Conservation (phyloP, 2,797 vertebrate species). For the Buphagus erythrorhynchus region DNA sequence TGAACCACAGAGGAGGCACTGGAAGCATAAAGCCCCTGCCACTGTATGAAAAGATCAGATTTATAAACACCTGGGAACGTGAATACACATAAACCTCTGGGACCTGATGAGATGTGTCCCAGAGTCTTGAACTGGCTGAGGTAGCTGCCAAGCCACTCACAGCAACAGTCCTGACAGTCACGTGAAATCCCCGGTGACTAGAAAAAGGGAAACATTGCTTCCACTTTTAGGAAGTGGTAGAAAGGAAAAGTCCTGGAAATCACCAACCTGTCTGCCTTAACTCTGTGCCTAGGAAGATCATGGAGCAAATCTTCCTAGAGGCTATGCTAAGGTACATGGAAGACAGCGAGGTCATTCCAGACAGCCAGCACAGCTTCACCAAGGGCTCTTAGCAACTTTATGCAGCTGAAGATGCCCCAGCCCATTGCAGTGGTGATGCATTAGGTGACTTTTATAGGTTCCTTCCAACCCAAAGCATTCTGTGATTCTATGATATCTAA, state of each 20-base stretch:
- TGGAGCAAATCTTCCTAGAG: background rate
- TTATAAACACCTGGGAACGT: background rate
- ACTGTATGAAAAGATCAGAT: background rate
- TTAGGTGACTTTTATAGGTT: background rate
- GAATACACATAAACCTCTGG: background rate
- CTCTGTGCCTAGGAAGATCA: background rate
- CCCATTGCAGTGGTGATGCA: background rate
- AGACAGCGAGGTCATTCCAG: background rate
- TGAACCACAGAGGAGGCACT: background rate
- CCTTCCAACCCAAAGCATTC: background rate
- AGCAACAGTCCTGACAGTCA: rapidly evolving
- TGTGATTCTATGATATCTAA: background rate
- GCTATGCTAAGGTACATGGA: background rate
- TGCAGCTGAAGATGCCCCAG: background rate
- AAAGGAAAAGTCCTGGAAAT: background rate
- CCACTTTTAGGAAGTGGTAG: background rate
- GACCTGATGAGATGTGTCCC: background rate
- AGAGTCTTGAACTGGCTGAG: background rate
- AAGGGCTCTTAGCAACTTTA: background rate
- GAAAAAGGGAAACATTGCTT: background rate
- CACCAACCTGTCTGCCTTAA: background rate
- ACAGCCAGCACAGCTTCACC: background rate
- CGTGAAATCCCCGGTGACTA: background rate
- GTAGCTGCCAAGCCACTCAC: background rate
- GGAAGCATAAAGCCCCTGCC: background rate